Conservation (phyloP, 2,888 invertebrate genomes). For the Bruchidius siliquastri region DNA sequence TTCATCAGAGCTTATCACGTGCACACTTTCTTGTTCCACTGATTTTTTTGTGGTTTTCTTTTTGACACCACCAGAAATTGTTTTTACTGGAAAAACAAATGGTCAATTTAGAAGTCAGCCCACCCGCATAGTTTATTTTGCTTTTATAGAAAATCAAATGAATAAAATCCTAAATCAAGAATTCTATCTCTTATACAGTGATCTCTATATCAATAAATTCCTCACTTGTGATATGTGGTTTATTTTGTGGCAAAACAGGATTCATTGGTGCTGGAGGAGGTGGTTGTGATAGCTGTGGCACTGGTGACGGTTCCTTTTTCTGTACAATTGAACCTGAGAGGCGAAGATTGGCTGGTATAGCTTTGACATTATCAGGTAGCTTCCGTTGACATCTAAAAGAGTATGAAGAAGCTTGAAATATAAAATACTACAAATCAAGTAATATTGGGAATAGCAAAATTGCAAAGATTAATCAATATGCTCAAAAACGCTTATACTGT, state of each 20-base stretch:
- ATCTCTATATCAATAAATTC: background rate
- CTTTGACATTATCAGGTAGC: constrained; percentile 68
- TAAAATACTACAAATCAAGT: too few relatives aligned
- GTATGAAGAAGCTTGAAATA: too few relatives aligned
- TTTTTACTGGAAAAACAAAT: background rate
- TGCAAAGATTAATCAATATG: too few relatives aligned
- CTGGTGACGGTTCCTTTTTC: constrained; percentile 21
- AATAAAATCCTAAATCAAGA: too few relatives aligned
- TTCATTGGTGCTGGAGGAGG: background rate
- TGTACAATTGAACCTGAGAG: constrained; percentile 4
- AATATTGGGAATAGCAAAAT: too few relatives aligned
- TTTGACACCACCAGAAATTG: constrained; percentile 9
- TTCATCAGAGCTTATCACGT: constrained; percentile 66
- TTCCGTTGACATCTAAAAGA: constrained; percentile 58
- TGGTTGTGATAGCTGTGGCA: background rate
- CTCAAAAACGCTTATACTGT: too few relatives aligned
- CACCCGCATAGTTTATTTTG: too few relatives aligned
- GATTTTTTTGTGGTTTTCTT: constrained; percentile 21
- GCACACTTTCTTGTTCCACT: constrained; percentile 58
- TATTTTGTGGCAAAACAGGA: background rate
- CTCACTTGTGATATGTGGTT: background rate
- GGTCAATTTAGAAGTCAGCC: background rate
- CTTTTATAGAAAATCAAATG: too few relatives aligned
- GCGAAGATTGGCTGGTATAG: constrained; percentile 35
- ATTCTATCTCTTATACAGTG: too few relatives aligned